These are phyloP conservation scores for Diuraphis noxia DNA, from an alignment of 1,140 invertebrate species.

Conservation along the genomic window DNA sequence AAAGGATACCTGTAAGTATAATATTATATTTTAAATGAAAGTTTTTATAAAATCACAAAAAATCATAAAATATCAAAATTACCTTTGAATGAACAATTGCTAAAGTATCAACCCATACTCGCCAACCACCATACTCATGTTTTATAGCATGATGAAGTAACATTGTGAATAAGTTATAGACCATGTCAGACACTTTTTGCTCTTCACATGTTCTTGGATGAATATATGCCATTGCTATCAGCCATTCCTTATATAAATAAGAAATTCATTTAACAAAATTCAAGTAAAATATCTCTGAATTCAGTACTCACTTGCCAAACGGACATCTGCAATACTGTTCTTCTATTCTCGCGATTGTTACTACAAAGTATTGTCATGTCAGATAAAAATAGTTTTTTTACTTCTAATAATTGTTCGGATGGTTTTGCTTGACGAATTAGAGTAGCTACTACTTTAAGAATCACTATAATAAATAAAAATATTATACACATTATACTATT, in stretches of 20 bases:
- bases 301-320: conserved; percentile 87
- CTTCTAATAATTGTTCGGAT: conserved; percentile 85
- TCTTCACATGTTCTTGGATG: conserved; percentile 94
- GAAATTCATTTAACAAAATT: not conserved
- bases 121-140: conserved; percentile 99
- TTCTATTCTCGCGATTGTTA: conserved; percentile 94
- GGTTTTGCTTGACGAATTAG: conserved; percentile 95
- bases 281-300: not conserved
- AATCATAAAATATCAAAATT: conserved; percentile 53
- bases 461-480: conserved; percentile 70
- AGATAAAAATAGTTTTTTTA: conserved; percentile 94
- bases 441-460: conserved; percentile 97
- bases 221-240: conserved; percentile 98
- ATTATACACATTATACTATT: not conserved
- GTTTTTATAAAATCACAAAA: not conserved
- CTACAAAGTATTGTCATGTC: conserved; percentile 97
- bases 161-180: conserved; percentile 96
- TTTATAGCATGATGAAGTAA: conserved; percentile 98
- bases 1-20: conserved; percentile 76
- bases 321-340: conserved; percentile 98
- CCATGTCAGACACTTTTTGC: conserved; percentile 96
- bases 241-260: conserved; percentile 77
- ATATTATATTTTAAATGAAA: not conserved
- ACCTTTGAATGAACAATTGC: conserved; percentile 99
- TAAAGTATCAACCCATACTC: conserved; percentile 99